Evolutionary conservation across 2,113 vertebrate genomes (phyloP), one percentile per base, ranked within the genome.

Genomic region (Mustelus asterias): DNA sequence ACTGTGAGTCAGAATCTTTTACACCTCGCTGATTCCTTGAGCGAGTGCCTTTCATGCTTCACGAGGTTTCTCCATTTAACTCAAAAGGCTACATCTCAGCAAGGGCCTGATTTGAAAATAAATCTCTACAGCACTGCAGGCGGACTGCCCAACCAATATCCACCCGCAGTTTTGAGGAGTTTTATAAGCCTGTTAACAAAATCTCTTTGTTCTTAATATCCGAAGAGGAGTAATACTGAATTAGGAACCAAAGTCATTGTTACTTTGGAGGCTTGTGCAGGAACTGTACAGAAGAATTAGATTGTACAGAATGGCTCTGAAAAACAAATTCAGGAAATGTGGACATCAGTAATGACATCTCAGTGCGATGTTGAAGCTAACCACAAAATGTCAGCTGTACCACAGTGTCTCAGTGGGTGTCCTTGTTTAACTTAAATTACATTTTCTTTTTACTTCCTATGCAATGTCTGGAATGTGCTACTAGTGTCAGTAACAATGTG

Each of bases 251-350:
- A 63, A 26, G 5, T 63, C 58, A 7, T 33, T 29, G 24, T 16
- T 16, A 92, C 14, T 58, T 63, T 92, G 29, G 58, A 63, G 60
- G 60, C 13, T 63, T 63, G 60, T 13, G 13, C 60, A 63, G 7
- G 10, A 63, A 63, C 13, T 63, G 60, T 13, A 63, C 11, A 63
- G 60, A 63, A 63, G 13, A 63, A 63, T 13, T 0, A 63, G 0
- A 63, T 33, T 58, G 16, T 63, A 16, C 14, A n/a, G 48, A 33
- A 13, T 63, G 29, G 11, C 63, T 18, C 16, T 60, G 58, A 92
- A 92, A 88, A 92, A 63, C 54, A 92, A 60, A 14, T 63, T 92
- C 88, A 92, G 88, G 58, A 92, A 92, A 92, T n/a, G 13, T 83
- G 10, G 54, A 89, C 13, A 3, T 89, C 48, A 89, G 48, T 29